Base-by-base conservation (phyloP, 2,113 vertebrate genomes). In the Nematolebias whitei region DNA sequence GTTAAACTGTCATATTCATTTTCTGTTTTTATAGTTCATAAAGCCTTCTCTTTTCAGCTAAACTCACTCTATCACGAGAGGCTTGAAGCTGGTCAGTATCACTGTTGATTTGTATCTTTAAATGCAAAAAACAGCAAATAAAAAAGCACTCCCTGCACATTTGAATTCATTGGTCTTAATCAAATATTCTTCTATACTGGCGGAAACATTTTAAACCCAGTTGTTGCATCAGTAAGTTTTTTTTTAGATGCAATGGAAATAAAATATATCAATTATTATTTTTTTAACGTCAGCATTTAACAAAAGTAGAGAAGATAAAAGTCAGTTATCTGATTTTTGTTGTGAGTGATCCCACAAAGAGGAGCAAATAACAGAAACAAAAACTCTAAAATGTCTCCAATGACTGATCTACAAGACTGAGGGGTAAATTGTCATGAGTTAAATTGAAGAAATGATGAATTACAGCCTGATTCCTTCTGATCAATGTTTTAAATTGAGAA, bases 1-100 rank as follows among this genome's bases (percentile, higher is more conserved):
- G 50, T 76, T 76, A 65, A 61, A 74, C 48, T 56, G 61, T 52
- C 23, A n/a, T 24, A 35, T 58, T 75, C 40, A 71, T 64, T 60
- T 23, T 48, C 60, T 19, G 38, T 63, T 72, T 68, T 40, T 50
- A 6, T 41, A 14, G 15, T 55, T 47, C 40, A 67, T 58, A 23
- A 57, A 59, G 47, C 62, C n/a, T 38, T 64, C 32, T 35, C 3
- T 19, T 54, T 57, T 53, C 32, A 29, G 23, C 8, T 5, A 60
- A 44, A 13, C 40, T 59, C 39, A 19, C 32, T 57, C 22, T 41
- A 35, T 1, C 8, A n/a, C 24, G n/a, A 19, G 26, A 20, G 16
- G 2, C 41, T 29, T 23, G 24, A 32, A 60, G 12, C 1, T 11
- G 38, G 15, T 60, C 32, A 49, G 24, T 63, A 26, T 8, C 12